phyloP scores from a whole-genome alignment of 30 jellyfish, hydroid and myxozoan species.

The Hydractinia echinata region DNA sequence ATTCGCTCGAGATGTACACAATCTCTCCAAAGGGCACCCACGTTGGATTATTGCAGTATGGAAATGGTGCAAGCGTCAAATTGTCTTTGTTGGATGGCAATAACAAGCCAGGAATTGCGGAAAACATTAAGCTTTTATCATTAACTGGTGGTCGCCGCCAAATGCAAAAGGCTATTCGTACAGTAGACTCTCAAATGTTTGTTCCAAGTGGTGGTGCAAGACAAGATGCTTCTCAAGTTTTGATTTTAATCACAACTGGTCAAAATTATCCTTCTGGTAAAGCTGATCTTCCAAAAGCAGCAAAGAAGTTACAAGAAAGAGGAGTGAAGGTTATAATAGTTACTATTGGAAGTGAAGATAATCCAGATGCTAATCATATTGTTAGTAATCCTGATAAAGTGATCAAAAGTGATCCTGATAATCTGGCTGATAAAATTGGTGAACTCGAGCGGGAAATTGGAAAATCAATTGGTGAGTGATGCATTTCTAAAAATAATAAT shows the following conservation, averaged over 20 bases:
- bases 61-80: constrained; percentile 42
- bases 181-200: constrained; percentile 28
- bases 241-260: constrained; percentile 65
- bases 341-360: constrained; percentile 50
- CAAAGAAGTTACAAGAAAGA: constrained; percentile 35
- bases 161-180: constrained; percentile 46
- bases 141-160: constrained; percentile 64
- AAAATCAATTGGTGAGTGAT: background rate
- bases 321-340: constrained; percentile 57
- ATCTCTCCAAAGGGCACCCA: constrained; percentile 32
- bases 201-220: constrained; percentile 29
- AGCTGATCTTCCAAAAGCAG: constrained; percentile 49
- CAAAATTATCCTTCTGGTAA: constrained; percentile 44
- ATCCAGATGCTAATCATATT: constrained; percentile 23
- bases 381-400: constrained; percentile 25
- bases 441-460: constrained; percentile 49
- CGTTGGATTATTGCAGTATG: constrained; percentile 55
- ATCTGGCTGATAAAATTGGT: constrained; percentile 45
- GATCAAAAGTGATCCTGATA: constrained; percentile 23
- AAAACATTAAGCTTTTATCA: background rate
- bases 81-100: constrained; percentile 40
- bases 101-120: background rate
- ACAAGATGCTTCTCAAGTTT: constrained; percentile 33
- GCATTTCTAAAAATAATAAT: too few species aligned
- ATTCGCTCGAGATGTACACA: background rate